Conservation (phyloP, 1,140 invertebrate genomes). For the Magallana ariakensis region DNA sequence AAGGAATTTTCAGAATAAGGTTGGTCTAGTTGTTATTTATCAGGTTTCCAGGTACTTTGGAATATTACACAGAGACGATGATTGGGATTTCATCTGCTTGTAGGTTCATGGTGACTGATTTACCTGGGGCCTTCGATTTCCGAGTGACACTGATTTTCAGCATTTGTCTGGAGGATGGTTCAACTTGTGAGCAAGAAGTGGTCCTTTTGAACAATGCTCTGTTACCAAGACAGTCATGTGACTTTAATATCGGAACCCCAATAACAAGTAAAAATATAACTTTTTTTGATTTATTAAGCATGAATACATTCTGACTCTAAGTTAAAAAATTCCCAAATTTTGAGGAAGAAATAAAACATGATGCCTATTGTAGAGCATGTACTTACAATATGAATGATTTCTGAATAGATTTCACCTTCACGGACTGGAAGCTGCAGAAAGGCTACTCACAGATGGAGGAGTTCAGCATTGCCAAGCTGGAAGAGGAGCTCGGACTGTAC, state of each 20-base stretch:
- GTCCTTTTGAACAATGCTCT: constrained; percentile 31
- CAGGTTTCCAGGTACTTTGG: background rate
- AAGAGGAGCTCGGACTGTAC: constrained; percentile 26
- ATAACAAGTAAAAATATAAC: constrained; percentile 11
- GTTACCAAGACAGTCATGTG: constrained; percentile 49
- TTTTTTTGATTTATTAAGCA: background rate
- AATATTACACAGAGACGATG: background rate
- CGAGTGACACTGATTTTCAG: constrained; percentile 43
- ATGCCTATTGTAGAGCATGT: background rate
- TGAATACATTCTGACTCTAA: no score
- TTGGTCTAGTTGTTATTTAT: constrained; percentile 4
- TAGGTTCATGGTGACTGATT: constrained; percentile 46
- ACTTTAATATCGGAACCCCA: constrained; percentile 18
- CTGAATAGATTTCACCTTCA: constrained; percentile 31
- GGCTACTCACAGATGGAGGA: background rate
- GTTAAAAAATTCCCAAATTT: no score
- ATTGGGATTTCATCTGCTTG: background rate
- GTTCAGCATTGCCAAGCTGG: constrained; percentile 17
- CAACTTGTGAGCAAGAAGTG: constrained; percentile 37
- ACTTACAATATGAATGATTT: background rate
- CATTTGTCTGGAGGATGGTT: constrained; percentile 44
- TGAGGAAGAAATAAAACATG: no score
- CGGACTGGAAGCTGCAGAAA: constrained; percentile 20
- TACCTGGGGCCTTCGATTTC: constrained; percentile 38
- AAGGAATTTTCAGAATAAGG: constrained; percentile 43